These are phyloP conservation scores for Eulimnadia texana DNA, from an alignment of 1,140 invertebrate genomes.

Conservation along the genomic window DNA sequence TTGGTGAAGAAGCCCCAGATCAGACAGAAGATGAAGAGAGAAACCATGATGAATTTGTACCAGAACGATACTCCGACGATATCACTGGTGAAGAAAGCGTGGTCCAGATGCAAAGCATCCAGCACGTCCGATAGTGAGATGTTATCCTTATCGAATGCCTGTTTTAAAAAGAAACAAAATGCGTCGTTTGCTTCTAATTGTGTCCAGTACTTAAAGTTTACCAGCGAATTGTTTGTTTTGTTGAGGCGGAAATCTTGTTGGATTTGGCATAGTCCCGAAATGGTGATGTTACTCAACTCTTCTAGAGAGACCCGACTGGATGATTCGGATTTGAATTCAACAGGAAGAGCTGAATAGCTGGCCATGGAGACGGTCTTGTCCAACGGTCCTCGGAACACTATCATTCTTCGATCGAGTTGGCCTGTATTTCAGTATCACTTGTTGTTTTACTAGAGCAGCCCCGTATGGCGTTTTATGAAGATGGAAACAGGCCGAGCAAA, in stretches of 20 bases:
- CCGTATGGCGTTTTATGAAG: neutral
- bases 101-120: neutral
- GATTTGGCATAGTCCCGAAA: neutral
- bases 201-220: neutral
- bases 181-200: neutral
- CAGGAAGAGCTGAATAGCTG: too few relatives aligned
- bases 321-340: too few relatives aligned
- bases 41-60: conserved; percentile 1
- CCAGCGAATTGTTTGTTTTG: neutral
- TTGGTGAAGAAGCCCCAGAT: neutral
- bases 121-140: neutral
- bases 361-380: neutral
- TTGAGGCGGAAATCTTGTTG: neutral
- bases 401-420: neutral
- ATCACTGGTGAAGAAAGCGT: neutral
- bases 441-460: neutral
- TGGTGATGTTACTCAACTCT: conserved; percentile 2
- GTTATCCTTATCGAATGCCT: neutral
- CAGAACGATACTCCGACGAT: neutral
- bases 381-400: neutral
- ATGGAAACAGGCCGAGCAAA: neutral
- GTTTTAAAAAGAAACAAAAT: neutral
- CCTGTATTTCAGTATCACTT: neutral
- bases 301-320: neutral
- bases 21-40: neutral